Conservation (phyloP, 37 sponge, comb jelly and placozoan genomes). For the Diacarnus erythraeanus region DNA sequence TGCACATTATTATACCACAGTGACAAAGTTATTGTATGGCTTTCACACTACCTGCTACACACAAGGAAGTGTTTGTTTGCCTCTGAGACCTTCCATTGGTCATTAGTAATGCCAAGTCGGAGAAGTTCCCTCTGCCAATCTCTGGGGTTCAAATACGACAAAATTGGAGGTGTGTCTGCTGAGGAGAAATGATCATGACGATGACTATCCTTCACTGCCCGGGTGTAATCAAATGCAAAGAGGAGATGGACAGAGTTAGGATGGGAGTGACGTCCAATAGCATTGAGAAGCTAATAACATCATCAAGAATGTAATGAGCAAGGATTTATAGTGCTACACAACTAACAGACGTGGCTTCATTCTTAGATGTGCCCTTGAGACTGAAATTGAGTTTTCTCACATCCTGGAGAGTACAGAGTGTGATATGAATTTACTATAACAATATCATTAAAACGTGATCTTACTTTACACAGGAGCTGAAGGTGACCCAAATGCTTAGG, state of each 20-base stretch:
- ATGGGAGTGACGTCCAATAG: conserved; percentile 59
- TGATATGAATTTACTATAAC: no score
- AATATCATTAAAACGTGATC: not conserved
- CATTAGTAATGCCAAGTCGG: conserved; percentile 41
- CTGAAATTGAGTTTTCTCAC: conserved; percentile 48
- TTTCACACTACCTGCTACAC: conserved; percentile 33
- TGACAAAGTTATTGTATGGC: not conserved
- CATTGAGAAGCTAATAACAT: conserved; percentile 45
- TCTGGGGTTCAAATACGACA: conserved; percentile 44
- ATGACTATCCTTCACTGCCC: conserved; percentile 10
- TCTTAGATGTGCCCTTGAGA: conserved; percentile 47
- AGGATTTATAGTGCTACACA: not conserved
- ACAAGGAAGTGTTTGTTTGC: conserved; percentile 49
- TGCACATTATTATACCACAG: not conserved
- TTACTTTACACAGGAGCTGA: conserved; percentile 55
- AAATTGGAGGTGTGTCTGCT: not conserved
- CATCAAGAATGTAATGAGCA: not conserved
- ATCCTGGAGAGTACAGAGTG: conserved; percentile 46
- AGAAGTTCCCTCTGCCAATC: conserved; percentile 69
- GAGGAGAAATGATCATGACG: not conserved
- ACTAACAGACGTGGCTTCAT: conserved; percentile 59
- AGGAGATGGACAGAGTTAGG: conserved; percentile 46
- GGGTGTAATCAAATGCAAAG: conserved; percentile 67
- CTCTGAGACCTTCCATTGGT: conserved; percentile 67
- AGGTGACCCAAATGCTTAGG: conserved; percentile 43